phyloP scores from a whole-genome alignment of 2,113 vertebrate genomes.

The Himantopus leucocephalus region DNA sequence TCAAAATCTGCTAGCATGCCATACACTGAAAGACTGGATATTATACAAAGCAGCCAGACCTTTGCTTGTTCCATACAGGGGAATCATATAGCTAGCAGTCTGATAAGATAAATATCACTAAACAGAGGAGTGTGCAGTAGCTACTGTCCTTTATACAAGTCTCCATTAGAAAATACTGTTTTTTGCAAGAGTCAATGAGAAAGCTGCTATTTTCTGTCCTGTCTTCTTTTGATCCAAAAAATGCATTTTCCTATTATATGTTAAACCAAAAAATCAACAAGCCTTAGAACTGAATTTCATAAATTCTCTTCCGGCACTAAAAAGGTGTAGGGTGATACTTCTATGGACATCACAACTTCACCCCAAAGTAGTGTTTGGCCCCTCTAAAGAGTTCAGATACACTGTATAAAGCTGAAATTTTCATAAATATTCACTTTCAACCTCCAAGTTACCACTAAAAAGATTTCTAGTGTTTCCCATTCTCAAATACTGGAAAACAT shows the following conservation, averaged over 20 bases:
- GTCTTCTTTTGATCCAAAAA: not conserved
- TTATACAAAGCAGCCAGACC: not conserved
- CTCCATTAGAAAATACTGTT: not conserved
- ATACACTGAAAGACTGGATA: not conserved
- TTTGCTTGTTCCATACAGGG: not conserved
- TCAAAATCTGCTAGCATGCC: not conserved
- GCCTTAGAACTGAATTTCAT: not conserved
- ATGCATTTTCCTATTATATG: not conserved
- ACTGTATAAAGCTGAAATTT: not conserved
- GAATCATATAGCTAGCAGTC: not conserved
- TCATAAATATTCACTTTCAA: not conserved
- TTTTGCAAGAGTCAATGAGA: not conserved
- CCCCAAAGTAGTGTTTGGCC: not conserved
- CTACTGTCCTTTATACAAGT: not conserved
- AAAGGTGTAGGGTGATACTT: not conserved
- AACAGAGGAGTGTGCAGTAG: not conserved
- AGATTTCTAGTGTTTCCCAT: not conserved
- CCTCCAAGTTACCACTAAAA: not conserved
- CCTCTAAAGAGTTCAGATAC: not conserved
- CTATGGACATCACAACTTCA: not conserved
- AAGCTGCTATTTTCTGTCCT: not conserved
- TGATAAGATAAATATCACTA: not conserved
- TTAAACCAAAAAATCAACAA: not conserved
- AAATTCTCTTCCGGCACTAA: not conserved
- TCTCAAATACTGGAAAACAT: not conserved